Percentiles rank a stretch among this genome's conserved stretches.
phyloP scores from a whole-genome alignment of 2,888 invertebrate genomes.

The Tipula confusa region DNA sequence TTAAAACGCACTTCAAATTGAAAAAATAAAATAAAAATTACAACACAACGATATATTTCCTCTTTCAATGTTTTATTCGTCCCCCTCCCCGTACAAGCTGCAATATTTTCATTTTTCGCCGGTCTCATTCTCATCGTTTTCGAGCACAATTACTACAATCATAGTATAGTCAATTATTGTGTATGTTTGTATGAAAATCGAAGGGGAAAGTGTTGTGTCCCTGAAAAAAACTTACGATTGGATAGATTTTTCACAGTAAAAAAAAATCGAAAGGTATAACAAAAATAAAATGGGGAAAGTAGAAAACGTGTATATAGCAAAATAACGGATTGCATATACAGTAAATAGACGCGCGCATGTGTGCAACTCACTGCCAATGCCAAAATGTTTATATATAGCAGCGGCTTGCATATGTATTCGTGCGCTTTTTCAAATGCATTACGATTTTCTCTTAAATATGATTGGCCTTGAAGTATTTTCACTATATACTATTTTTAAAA shows the following conservation, averaged over 20 bases:
- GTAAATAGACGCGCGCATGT: neutral
- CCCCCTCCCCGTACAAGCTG: neutral
- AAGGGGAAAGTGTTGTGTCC: constrained; percentile 30
- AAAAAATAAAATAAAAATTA: neutral
- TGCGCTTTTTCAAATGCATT: neutral
- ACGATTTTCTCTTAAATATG: neutral
- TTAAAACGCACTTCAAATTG: constrained; percentile 13
- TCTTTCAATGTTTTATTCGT: neutral
- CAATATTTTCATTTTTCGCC: neutral
- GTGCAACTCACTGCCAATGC: constrained; percentile 21
- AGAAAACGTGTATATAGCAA: neutral
- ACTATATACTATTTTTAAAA: neutral
- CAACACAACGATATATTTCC: neutral
- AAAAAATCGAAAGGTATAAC: constrained; percentile 27
- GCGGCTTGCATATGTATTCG: neutral
- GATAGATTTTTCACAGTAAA: neutral
- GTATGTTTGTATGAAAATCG: too few relatives aligned
- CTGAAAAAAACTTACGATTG: constrained; percentile 15
- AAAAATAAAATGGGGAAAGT: neutral
- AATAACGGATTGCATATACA: neutral
- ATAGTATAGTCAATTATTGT: neutral
- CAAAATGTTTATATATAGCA: neutral
- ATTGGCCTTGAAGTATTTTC: constrained; percentile 21
- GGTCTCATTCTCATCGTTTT: neutral
- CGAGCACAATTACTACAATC: neutral